Evolutionary conservation across 30 jellyfish, hydroid and myxozoan species (phyloP).

Genomic region (Sanderia malayensis): DNA sequence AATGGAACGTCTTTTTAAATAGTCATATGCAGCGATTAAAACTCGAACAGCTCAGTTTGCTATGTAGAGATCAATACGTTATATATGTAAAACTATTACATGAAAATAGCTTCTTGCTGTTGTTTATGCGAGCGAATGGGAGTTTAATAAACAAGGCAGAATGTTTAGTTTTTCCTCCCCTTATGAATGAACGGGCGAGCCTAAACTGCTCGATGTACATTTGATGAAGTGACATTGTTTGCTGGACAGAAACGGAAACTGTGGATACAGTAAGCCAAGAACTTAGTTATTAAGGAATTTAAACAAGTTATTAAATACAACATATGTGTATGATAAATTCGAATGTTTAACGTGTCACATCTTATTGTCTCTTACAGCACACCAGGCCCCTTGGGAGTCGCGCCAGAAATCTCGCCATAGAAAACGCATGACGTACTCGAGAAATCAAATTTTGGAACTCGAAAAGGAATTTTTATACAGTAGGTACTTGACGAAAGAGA

Average conservation of each 20-base stretch:
- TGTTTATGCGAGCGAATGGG: too few relatives aligned
- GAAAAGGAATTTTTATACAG: slow-evolving; percentile 83
- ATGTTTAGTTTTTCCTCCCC: too few relatives aligned
- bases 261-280: slow-evolving; percentile 14
- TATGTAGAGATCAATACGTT: too few relatives aligned
- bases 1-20: too few relatives aligned
- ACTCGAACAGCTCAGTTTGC: too few relatives aligned
- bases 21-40: too few relatives aligned
- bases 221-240: slow-evolving; percentile 5
- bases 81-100: too few relatives aligned
- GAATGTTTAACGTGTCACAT: background rate
- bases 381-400: slow-evolving; percentile 89
- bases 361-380: slow-evolving; percentile 20
- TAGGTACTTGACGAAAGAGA: slow-evolving; percentile 77
- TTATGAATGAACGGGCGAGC: too few relatives aligned
- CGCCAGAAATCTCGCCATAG: slow-evolving; percentile 76
- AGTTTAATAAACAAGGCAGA: too few relatives aligned
- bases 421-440: slow-evolving; percentile 84
- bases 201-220: too few relatives aligned
- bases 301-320: background rate
- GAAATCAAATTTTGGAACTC: slow-evolving; percentile 76
- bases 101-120: too few relatives aligned
- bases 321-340: background rate
- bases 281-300: slow-evolving; percentile 8
- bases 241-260: slow-evolving; percentile 4